Evolutionary conservation across 2,113 vertebrate species (phyloP).

Genomic region (Grus americana): DNA sequence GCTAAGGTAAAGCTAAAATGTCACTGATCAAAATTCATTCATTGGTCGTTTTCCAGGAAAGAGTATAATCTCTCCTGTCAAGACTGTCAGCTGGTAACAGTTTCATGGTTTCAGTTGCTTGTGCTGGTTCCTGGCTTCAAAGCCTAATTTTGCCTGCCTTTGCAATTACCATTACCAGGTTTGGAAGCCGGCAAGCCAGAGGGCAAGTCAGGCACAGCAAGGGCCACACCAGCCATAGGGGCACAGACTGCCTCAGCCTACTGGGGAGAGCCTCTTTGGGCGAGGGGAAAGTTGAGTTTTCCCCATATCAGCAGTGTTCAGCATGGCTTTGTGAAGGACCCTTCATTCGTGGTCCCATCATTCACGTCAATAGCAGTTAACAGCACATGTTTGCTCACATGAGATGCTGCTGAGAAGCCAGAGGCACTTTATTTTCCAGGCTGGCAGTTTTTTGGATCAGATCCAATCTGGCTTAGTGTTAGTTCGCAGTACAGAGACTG

Average conservation of each 20-base stretch:
- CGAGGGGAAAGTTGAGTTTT: not conserved
- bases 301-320: rapidly evolving
- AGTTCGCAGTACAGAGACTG: not conserved
- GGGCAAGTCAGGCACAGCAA: not conserved
- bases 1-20: not conserved
- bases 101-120: not conserved
- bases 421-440: not conserved
- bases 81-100: not conserved
- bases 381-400: not conserved
- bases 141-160: not conserved
- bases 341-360: not conserved
- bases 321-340: not conserved
- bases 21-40: not conserved
- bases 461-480: not conserved
- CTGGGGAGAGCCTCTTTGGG: not conserved
- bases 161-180: not conserved
- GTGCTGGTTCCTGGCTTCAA: not conserved
- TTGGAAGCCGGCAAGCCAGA: not conserved
- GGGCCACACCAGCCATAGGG: not conserved
- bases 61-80: not conserved
- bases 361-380: not conserved
- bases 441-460: not conserved
- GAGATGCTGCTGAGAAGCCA: not conserved
- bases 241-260: rapidly evolving
- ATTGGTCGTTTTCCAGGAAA: not conserved